phyloP scores from a whole-genome alignment of 2,797 vertebrate species.

The Rousettus madagascariensis region DNA sequence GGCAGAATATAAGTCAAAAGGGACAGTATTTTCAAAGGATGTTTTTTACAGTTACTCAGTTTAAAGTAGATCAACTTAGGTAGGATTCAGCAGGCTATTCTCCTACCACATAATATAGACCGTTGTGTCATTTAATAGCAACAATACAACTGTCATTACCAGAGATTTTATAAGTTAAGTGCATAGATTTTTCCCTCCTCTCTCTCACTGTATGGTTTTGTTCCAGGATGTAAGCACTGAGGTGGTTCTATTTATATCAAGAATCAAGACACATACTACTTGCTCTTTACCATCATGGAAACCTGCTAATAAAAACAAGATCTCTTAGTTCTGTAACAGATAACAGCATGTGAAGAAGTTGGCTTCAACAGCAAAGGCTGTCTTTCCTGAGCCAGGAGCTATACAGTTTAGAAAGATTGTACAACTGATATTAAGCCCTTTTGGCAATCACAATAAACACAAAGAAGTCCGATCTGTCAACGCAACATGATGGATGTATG shows the following conservation, averaged over 20 bases:
- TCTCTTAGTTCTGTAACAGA: conserved; percentile 64
- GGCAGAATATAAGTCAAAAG: conserved; percentile 86
- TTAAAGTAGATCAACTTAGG: conserved; percentile 80
- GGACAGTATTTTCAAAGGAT: conserved; percentile 82
- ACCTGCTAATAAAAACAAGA: conserved; percentile 72
- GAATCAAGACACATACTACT: conserved; percentile 71
- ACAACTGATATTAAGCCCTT: conserved; percentile 85
- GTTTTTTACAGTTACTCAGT: conserved; percentile 71
- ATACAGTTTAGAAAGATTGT: conserved; percentile 83
- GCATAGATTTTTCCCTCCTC: conserved; percentile 85
- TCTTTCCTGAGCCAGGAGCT: conserved; percentile 87
- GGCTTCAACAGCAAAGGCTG: conserved; percentile 82
- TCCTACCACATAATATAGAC: conserved; percentile 79
- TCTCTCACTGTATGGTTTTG: conserved; percentile 74
- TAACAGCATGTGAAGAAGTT: conserved; percentile 80
- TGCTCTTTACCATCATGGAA: conserved; percentile 77
- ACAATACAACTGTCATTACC: conserved; percentile 80
- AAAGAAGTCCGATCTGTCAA: conserved; percentile 70
- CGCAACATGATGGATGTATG: conserved; percentile 70
- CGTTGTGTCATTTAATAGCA: conserved; percentile 81
- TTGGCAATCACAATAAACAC: conserved; percentile 80
- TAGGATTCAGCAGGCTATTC: conserved; percentile 81
- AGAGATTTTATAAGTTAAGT: conserved; percentile 83
- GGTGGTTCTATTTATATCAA: conserved; percentile 69
- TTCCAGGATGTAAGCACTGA: conserved; percentile 80